Evolutionary conservation across 1,140 invertebrate genomes (phyloP), one percentile per base, ranked within the genome.

Genomic region (Thalassaphorura encarpata): DNA sequence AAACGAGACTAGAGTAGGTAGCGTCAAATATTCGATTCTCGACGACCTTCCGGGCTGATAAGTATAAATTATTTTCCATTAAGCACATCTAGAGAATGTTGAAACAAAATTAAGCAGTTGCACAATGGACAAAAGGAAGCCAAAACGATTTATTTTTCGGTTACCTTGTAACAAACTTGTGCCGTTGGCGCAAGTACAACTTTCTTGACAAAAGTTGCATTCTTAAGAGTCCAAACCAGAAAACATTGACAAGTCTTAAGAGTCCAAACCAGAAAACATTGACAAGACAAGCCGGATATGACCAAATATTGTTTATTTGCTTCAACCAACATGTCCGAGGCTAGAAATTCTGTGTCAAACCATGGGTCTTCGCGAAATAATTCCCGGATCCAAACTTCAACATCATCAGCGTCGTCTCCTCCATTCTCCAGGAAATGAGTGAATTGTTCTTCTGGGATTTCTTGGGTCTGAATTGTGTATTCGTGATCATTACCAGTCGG

Each of bases 331-430:
- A 51, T 36, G 21, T 51, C 33, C n/a, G 49, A 15, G 16, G 28
- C 26, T 36, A 36, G 11, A 16, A 16, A 21, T 5, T 31, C 49
- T 6, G 19, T 31, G 6, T 39, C n/a, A 21, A 33, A 23, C 27
- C 27, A 51, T 6, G 33, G 27, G 49, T 48, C 24, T 11, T 27
- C 18, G 6, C 8, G 15, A 48, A 48, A 48, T 27, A 48, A 27
- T 48, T n/a, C n/a, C n/a, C 46, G 46, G 27, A 48, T 48, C 46
- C 46, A 48, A 8, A 11, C 5, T 26, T 48, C 46, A 6, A 21
- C 16, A 24, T 48, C 24, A 13, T 48, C 27, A 11, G 16, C 11
- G 11, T 21, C 11, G 15, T 21, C 11, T 13, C 5, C 11, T 27
- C 4, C 5, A 24, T 5, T 48, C 15, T 4, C 26, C 16, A 26